A percentile compares a stretch with the other conserved stretches of the same genome.
These are phyloP conservation scores for Gymnothorax javanicus DNA, from an alignment of 2,797 vertebrate genomes.

Conservation along the genomic window DNA sequence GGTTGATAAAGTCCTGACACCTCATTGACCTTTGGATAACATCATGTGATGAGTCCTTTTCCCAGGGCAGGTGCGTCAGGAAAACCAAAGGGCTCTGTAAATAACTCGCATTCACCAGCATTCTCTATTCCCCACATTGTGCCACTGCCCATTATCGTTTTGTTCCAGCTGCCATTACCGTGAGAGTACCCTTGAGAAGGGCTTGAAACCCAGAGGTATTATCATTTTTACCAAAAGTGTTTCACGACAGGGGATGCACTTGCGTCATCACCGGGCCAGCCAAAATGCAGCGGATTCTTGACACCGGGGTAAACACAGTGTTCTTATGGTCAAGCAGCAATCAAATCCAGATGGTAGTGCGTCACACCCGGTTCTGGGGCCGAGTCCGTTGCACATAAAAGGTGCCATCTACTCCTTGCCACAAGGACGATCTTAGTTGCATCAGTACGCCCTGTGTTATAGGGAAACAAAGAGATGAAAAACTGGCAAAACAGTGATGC, in stretches of 20 bases:
- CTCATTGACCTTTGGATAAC: background rate
- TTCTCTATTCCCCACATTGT: no score
- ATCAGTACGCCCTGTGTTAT: background rate
- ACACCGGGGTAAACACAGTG: background rate
- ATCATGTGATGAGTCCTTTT: background rate
- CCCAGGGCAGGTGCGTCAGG: background rate
- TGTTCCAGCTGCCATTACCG: background rate
- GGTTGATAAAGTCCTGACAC: background rate
- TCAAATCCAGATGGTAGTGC: background rate
- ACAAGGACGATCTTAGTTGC: background rate
- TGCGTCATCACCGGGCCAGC: background rate
- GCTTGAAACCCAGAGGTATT: background rate
- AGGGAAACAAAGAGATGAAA: background rate
- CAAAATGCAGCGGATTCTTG: background rate
- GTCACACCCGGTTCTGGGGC: background rate
- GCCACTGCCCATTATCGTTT: background rate
- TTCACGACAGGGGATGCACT: background rate
- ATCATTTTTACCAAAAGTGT: background rate
- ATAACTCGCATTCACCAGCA: background rate
- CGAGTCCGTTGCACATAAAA: background rate
- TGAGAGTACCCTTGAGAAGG: background rate
- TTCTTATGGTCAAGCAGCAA: background rate
- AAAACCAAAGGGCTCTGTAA: background rate
- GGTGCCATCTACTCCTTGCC: background rate
- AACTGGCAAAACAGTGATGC: background rate